These are phyloP conservation scores for Hippocampus guttulatus DNA, from an alignment of 2,113 vertebrate genomes.

Conservation along the genomic window DNA sequence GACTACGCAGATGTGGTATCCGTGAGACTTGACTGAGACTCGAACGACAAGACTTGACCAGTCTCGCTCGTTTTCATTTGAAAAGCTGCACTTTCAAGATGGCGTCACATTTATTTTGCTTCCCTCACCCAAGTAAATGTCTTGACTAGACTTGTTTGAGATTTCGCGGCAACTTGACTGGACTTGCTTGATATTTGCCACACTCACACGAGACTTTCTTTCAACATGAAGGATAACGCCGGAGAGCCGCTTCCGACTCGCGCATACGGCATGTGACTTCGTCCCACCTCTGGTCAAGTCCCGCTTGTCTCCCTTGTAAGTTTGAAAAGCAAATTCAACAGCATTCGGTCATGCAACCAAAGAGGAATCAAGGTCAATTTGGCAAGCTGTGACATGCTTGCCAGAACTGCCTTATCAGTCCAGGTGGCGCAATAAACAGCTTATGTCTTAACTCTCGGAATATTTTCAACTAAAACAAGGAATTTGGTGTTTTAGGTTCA, in stretches of 20 bases:
- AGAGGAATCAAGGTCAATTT: conserved; percentile 4
- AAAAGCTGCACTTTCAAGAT: background rate
- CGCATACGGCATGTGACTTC: too few relatives aligned
- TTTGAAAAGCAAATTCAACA: background rate
- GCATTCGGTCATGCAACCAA: background rate
- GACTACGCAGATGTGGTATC: too few relatives aligned
- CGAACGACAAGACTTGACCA: too few relatives aligned
- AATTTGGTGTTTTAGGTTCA: background rate
- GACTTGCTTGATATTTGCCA: background rate
- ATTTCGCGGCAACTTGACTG: background rate
- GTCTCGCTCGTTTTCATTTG: too few relatives aligned
- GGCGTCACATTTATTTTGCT: too few relatives aligned
- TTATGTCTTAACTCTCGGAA: background rate
- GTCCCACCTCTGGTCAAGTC: too few relatives aligned
- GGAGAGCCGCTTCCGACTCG: too few relatives aligned
- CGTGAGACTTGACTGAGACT: too few relatives aligned
- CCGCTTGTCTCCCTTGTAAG: background rate
- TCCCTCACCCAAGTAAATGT: too few relatives aligned
- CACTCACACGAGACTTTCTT: background rate
- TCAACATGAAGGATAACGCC: too few relatives aligned
- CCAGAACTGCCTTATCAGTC: background rate
- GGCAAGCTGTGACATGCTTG: conserved; percentile 7
- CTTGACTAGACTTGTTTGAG: too few relatives aligned
- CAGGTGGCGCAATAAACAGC: background rate
- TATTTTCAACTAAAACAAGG: background rate